Evolutionary conservation across 2,888 invertebrate species (phyloP), one percentile per base, ranked within the genome.

Genomic region (Nephrotoma appendiculata): DNA sequence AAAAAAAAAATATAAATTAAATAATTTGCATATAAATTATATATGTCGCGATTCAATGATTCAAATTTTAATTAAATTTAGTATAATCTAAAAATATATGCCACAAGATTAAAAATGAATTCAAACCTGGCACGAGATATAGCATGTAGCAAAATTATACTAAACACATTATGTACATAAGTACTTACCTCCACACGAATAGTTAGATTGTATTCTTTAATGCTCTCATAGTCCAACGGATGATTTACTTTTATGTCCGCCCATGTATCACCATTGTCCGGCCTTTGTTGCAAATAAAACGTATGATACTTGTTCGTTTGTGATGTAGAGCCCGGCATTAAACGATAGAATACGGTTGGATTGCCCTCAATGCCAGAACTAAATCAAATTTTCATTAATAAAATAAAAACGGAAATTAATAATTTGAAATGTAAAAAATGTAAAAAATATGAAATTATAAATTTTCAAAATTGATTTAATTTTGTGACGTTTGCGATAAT

Each of bases 361-460:
- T 98, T 98, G 92, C 97, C 97, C 92, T 98, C 97, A 92, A 98
- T 98, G 89, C 98, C 98, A 91, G 98, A 98, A 93, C 98, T 98
- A 94, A 89, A 85, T 87, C 43, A 43, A 41, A 42, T 84, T 84
- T 84, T 84, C 41, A 41, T 42, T 84, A 84, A 43, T 42, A 41
- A 43, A 43, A 84, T 42, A 84, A 84, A 84, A 84, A 84, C 9
- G 12, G 42, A 84, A 3, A 42, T 71, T 71, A 71, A 71, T 71
- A 31, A 71, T 41, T 41, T 83, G 41, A 83, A 84, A 42, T 84
- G 19, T 7, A 84, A 42, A 84, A 42, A 84, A 84, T 2, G 31
- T 71, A 71, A 44, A 85, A 85, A 45, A 85, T 44, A 85, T n/a
- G 19, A 45, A 44, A 45, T 11, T 44, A 85, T 3, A 85, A n/a